phyloP scores from a whole-genome alignment of 2,113 vertebrate species.

The Leucopsar rothschildi region DNA sequence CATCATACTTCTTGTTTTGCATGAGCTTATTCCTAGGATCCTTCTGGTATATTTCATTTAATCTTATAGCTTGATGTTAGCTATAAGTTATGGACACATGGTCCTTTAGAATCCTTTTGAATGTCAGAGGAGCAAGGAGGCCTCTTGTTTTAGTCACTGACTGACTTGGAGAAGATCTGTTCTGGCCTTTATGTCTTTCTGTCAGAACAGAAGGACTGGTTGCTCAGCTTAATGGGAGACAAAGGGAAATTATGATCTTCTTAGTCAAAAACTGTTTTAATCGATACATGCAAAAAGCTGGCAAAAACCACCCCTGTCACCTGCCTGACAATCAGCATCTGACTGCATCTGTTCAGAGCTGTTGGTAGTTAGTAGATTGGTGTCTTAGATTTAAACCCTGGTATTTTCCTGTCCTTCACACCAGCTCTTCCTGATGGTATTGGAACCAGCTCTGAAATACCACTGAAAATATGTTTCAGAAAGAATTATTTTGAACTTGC shows the following conservation, averaged over 20 bases:
- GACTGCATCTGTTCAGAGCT: neutral
- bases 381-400: neutral
- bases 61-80: neutral
- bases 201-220: neutral
- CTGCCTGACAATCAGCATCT: neutral
- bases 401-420: neutral
- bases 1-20: neutral
- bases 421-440: slow-evolving; percentile 59
- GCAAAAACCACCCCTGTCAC: neutral
- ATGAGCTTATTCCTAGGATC: neutral
- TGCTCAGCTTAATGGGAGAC: neutral
- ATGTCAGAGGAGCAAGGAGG: neutral
- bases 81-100: rapidly evolving
- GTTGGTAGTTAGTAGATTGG: neutral
- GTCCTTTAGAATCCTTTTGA: neutral
- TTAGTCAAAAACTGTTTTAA: neutral
- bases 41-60: neutral
- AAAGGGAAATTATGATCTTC: neutral
- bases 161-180: neutral
- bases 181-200: neutral
- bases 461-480: slow-evolving; percentile 65
- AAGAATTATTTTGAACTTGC: slow-evolving; percentile 68
- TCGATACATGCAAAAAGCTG: neutral
- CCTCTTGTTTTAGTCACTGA: neutral
- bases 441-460: slow-evolving; percentile 33